These are phyloP conservation scores for Epinotia bilunana DNA, from an alignment of 2,888 invertebrate species.

Conservation along the genomic window DNA sequence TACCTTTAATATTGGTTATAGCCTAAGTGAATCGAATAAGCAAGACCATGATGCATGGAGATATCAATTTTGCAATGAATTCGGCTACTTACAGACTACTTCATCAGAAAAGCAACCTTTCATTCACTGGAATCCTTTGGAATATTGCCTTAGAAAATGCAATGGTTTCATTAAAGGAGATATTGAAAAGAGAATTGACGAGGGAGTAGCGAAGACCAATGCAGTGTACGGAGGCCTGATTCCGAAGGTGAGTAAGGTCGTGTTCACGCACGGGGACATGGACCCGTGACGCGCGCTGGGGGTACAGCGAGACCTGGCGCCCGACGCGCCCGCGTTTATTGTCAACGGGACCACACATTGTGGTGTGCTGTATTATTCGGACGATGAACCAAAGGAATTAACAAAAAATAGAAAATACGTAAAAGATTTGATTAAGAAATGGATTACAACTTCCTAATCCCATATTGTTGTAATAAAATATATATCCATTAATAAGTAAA, in stretches of 20 bases:
- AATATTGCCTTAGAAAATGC: slow-evolving; percentile 73
- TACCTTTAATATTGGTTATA: slow-evolving; percentile 49
- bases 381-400: slow-evolving; percentile 65
- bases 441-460: neutral
- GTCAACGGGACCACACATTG: neutral
- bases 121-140: slow-evolving; percentile 73
- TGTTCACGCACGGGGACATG: slow-evolving; percentile 85
- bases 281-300: slow-evolving; percentile 85
- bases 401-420: slow-evolving; percentile 66
- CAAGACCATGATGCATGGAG: slow-evolving; percentile 75
- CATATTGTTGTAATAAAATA: neutral
- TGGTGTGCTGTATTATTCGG: neutral
- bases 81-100: slow-evolving; percentile 89
- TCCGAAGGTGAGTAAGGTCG: slow-evolving; percentile 81
- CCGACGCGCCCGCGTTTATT: neutral
- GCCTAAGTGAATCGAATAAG: neutral
- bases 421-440: slow-evolving; percentile 67
- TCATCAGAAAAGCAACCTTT: slow-evolving; percentile 84
- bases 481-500: no score
- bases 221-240: slow-evolving; percentile 41
- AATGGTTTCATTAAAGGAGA: slow-evolving; percentile 70
- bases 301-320: neutral
- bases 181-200: slow-evolving; percentile 65
- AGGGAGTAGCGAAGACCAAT: slow-evolving; percentile 73
- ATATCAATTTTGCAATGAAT: slow-evolving; percentile 91